Conservation (phyloP, 2,113 vertebrate species). For the Toxotes jaculatrix region DNA sequence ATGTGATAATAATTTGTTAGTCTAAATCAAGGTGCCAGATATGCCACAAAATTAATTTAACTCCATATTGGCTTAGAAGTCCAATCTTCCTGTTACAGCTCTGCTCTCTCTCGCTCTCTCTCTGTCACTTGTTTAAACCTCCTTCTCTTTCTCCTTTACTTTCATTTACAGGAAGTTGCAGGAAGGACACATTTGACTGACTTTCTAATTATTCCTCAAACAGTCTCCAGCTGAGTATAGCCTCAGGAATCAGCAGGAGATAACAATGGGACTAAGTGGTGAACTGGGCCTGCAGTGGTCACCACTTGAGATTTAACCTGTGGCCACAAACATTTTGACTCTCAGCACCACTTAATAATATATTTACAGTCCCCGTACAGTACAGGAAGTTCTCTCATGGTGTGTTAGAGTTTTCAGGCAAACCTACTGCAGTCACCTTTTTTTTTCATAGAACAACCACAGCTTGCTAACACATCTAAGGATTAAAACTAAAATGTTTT, state of each 20-base stretch:
- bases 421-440: background rate
- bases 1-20: background rate
- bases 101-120: background rate
- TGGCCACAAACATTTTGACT: slow-evolving; percentile 33
- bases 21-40: background rate
- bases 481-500: background rate
- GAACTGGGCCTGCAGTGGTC: slow-evolving; percentile 1
- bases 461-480: background rate
- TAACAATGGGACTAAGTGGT: slow-evolving; percentile 17
- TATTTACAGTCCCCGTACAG: slow-evolving; percentile 39
- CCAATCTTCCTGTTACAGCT: background rate
- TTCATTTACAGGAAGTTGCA: slow-evolving; percentile 6
- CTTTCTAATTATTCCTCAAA: slow-evolving; percentile 30
- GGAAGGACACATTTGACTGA: background rate
- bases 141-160: background rate
- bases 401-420: background rate
- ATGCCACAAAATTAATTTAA: background rate
- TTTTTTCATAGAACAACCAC: background rate
- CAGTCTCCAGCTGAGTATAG: background rate
- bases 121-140: slow-evolving; percentile 7
- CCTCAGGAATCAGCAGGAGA: slow-evolving; percentile 19
- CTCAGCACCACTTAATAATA: slow-evolving; percentile 29
- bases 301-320: slow-evolving; percentile 31
- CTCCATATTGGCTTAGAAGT: slow-evolving; percentile 10
- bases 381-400: background rate